Conservation (phyloP, 1,140 invertebrate genomes). For the Medauroidea extradentata region DNA sequence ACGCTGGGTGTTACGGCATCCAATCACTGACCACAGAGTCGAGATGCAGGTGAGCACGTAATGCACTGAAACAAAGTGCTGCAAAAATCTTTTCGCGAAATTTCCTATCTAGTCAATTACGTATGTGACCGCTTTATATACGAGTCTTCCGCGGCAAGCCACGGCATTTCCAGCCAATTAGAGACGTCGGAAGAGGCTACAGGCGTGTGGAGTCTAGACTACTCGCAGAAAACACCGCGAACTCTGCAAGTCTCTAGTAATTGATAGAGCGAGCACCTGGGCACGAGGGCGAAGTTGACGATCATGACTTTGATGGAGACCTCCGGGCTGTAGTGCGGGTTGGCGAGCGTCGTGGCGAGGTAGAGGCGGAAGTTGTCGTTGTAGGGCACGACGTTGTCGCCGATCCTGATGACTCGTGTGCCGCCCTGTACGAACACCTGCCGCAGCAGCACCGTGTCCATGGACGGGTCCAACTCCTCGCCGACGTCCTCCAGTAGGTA, state of each 20-base stretch:
- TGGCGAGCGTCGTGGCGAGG: constrained; percentile 65
- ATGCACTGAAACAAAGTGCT: too few species aligned
- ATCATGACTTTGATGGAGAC: constrained; percentile 60
- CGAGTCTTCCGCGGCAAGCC: too few species aligned
- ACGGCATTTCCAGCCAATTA: too few species aligned
- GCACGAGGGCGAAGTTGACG: constrained; percentile 65
- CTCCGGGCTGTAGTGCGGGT: constrained; percentile 69
- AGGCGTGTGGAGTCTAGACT: too few species aligned
- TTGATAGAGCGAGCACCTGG: constrained; percentile 40
- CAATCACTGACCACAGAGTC: too few species aligned
- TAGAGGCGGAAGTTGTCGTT: constrained; percentile 59
- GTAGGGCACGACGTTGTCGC: constrained; percentile 61
- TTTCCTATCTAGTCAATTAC: too few species aligned
- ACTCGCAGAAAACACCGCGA: neutral
- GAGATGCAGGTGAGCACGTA: too few species aligned
- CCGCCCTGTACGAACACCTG: constrained; percentile 32
- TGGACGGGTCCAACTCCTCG: constrained; percentile 57
- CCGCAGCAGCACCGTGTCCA: constrained; percentile 58
- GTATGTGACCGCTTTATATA: too few species aligned
- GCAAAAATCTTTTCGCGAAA: too few species aligned
- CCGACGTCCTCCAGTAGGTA: constrained; percentile 60
- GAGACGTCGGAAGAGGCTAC: too few species aligned
- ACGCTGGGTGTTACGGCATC: too few species aligned
- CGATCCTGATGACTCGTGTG: constrained; percentile 40
- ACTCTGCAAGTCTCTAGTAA: neutral